Evolutionary conservation across 2,888 invertebrate species (phyloP), one percentile per base, ranked within the genome.

Genomic region (Amphipyra tragopoginis): DNA sequence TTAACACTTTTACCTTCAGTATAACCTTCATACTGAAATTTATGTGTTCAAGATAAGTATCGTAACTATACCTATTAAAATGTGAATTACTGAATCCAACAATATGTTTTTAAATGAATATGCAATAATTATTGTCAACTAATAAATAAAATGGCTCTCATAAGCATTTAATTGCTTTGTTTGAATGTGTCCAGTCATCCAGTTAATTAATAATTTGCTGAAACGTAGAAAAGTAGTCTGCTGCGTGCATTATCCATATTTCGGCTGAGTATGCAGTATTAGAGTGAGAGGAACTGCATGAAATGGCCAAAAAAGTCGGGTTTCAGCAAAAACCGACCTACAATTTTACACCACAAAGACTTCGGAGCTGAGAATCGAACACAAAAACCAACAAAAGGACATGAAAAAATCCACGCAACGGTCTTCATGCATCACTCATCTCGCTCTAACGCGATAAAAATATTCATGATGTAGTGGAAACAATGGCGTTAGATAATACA

Each of bases 401-500:
- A 80, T 71, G 80, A 85, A 86, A 85, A 85, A 86, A 83, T 84
- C 84, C 82, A 87, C 85, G 86, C 90, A 93, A 90, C 91, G 88
- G 89, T 90, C 88, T 90, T 88, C 82, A 85, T 79, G 78, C 80
- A 88, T 88, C 86, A 77, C 77, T 88, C 82, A 72, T 93, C 93
- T 90, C 93, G 71, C 86, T 93, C 93, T 88, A 79, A 78, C 90
- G 80, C 82, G 90, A 91, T 91, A 92, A 92, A 93, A 93, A 91
- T 92, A 92, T 88, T 90, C 88, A 87, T 86, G 88, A 89, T 89
- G 87, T 78, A 81, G 84, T 81, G 86, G 86, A 89, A 91, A 91
- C 87, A 91, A 92, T 89, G 88, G 88, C 88, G 87, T 87, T 88
- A 86, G 85, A 83, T 87, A 85, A 85, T 86, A 87, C 89, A 90